Base-by-base conservation (phyloP, 1,140 invertebrate genomes). In the Trichomalopsis sarcophagae region DNA sequence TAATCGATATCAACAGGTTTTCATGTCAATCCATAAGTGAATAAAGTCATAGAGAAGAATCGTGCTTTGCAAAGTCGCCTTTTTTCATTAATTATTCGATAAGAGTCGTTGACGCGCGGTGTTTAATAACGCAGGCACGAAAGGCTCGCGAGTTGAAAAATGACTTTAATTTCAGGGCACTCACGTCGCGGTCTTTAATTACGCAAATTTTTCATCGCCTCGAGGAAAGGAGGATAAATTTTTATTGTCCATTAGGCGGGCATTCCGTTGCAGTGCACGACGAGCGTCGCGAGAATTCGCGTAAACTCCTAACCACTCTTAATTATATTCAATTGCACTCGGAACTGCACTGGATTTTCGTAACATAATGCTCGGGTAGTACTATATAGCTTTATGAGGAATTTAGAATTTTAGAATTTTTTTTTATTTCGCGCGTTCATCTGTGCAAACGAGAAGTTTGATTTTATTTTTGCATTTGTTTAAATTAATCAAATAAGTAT, bases 381-480 rank as follows among this genome's bases (percentile, higher is more conserved):
- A 17, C 4, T 50, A 62, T 62, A 62, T 62, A 62, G 17, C 55
- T 14, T 62, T 62, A 0, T 6, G n/a, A n/a, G n/a, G n/a, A n/a
- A n/a, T n/a, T n/a, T n/a, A n/a, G n/a, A n/a, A n/a, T n/a, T n/a
- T n/a, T n/a, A n/a, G n/a, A n/a, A 6, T 36, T 36, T n/a, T 21
- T 62, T 62, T 62, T 62, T 62, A 21, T 21, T 62, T 62, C 14
- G 47, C 13, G 10, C 47, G 47, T 17, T 17, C 14, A 50, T 50
- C 11, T 71, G 68, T 71, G 17, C 14, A 44, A 44, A 10, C 40
- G 40, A 44, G 6, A 78, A 50, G 40, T 66, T 66, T 66, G 5
- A 30, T 79, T 79, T 66, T 27, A 27, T 27, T 47, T 80, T 80
- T 80, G 69, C n/a, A 27, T 68, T 55, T 62, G 6, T 78, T 50